These are phyloP conservation scores for Brevimyrus niger DNA, from an alignment of 2,113 vertebrate species.

Conservation along the genomic window DNA sequence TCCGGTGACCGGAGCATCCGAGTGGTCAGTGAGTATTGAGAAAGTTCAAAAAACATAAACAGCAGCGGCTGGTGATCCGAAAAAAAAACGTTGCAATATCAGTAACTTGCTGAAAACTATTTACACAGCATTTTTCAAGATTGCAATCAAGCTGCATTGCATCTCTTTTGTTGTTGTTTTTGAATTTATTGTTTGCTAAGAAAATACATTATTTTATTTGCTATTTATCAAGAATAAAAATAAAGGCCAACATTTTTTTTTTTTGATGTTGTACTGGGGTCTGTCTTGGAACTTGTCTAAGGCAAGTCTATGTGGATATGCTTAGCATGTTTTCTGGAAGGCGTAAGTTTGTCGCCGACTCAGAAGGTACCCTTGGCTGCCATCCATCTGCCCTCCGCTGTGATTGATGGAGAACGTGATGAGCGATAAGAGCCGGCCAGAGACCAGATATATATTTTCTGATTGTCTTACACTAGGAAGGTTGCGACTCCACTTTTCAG, in stretches of 20 bases:
- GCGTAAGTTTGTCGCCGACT: background rate
- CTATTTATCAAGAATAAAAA: background rate
- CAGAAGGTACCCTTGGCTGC: background rate
- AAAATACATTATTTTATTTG: background rate
- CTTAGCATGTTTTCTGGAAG: background rate
- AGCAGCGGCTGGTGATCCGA: background rate
- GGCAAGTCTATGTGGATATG: background rate
- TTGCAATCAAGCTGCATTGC: background rate
- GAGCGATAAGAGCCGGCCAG: too few species aligned
- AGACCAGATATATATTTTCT: background rate
- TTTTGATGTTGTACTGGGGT: background rate
- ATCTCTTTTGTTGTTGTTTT: background rate
- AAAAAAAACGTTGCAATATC: background rate
- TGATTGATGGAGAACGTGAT: background rate
- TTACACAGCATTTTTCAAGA: background rate
- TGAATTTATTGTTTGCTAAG: background rate
- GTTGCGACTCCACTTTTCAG: background rate
- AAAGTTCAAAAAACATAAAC: background rate
- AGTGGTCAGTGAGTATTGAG: background rate
- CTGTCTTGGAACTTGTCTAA: background rate
- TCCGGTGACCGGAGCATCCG: background rate
- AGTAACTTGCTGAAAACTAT: background rate
- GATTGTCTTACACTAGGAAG: background rate
- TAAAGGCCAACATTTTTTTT: background rate
- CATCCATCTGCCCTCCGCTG: background rate